These are phyloP conservation scores for Caenorhabditis angaria DNA, from an alignment of 2,888 invertebrate species.

Conservation along the genomic window DNA sequence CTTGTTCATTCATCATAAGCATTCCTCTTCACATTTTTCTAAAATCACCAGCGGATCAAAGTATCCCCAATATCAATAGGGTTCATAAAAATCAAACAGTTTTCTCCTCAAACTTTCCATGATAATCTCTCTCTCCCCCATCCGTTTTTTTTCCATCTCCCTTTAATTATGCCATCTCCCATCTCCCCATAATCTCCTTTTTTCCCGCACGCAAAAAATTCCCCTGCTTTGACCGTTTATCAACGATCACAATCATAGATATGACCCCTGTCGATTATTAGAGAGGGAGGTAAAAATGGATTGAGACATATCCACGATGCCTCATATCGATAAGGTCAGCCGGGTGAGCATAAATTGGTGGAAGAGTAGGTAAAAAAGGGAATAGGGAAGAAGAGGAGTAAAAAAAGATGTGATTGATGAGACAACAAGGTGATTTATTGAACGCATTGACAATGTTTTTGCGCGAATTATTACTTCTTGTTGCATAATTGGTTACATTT, in stretches of 20 bases:
- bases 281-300: background rate
- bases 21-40: too few relatives aligned
- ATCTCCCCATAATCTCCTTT: background rate
- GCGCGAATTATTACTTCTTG: background rate
- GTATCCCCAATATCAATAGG: too few relatives aligned
- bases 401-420: background rate
- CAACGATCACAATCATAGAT: conserved; percentile 36
- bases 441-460: background rate
- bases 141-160: conserved; percentile 18
- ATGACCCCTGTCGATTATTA: too few relatives aligned
- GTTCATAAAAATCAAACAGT: too few relatives aligned
- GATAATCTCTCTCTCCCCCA: too few relatives aligned
- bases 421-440: background rate
- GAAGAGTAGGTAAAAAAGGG: background rate
- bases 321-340: background rate
- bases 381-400: background rate
- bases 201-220: too few relatives aligned
- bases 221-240: conserved; percentile 26
- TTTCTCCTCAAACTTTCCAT: too few relatives aligned
- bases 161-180: conserved; percentile 14
- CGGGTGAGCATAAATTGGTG: conserved; percentile 3
- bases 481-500: background rate
- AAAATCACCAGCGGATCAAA: too few relatives aligned
- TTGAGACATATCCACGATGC: conserved; percentile 15
- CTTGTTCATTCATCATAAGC: too few relatives aligned